These are phyloP conservation scores for Chunga burmeisteri DNA, from an alignment of 2,113 vertebrate species.

Conservation along the genomic window DNA sequence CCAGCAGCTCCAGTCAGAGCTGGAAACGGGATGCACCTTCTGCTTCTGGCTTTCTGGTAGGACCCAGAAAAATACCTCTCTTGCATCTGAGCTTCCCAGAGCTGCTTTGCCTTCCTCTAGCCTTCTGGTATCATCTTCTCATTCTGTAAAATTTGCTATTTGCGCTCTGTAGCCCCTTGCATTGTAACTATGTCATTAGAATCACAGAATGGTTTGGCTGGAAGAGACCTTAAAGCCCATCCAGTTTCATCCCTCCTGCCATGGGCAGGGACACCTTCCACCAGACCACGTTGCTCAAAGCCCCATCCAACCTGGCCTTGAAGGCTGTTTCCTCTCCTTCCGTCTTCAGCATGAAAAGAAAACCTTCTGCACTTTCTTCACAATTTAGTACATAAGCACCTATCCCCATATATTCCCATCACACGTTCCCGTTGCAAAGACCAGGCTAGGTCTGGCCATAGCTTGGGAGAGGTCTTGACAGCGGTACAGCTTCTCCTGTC, in stretches of 20 bases:
- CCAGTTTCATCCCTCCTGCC: too few relatives aligned
- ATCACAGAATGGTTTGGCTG: too few relatives aligned
- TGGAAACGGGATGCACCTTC: not conserved
- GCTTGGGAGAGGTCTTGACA: not conserved
- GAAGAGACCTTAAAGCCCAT: too few relatives aligned
- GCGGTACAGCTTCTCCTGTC: not conserved
- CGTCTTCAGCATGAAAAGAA: not conserved
- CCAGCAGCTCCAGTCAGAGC: not conserved
- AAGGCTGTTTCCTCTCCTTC: not conserved
- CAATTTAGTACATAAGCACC: fast-evolving
- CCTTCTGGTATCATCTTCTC: not conserved
- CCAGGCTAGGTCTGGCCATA: too few relatives aligned
- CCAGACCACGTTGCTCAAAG: too few relatives aligned
- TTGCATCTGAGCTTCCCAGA: not conserved
- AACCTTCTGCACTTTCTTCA: not conserved
- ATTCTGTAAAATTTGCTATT: not conserved
- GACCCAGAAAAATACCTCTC: not conserved
- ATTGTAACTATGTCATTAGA: too few relatives aligned
- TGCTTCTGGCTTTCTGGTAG: not conserved
- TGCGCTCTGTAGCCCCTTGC: not conserved
- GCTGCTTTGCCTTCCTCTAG: not conserved
- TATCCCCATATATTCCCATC: not conserved
- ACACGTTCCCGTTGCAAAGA: not conserved
- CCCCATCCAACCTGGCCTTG: too few relatives aligned
- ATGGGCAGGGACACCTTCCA: too few relatives aligned